A percentile compares a stretch with the other conserved stretches of the same genome.
Conservation (phyloP, 2,888 invertebrate species). For the Thera britannica region DNA sequence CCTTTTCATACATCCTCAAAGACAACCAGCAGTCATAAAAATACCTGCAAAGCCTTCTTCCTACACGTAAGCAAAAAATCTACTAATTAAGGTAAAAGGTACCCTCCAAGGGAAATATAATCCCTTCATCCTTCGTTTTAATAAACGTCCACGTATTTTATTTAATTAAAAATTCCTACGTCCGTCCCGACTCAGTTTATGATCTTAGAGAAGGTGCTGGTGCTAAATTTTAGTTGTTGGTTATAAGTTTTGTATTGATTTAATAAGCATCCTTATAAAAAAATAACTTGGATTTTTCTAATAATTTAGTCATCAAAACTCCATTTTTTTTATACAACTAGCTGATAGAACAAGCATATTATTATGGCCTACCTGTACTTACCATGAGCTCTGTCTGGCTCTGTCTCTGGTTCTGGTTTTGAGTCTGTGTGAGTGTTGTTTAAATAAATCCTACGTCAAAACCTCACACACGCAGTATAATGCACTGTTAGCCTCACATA, state of each 20-base stretch:
- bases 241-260: conserved; percentile 13
- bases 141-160: conserved; percentile 62
- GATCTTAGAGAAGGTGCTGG: conserved; percentile 16
- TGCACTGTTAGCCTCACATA: no score
- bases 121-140: conserved; percentile 62
- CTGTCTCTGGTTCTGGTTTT: no score
- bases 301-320: no score
- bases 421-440: no score
- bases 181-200: conserved; percentile 36
- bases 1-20: neutral
- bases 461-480: no score
- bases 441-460: no score
- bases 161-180: conserved; percentile 70
- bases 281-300: no score
- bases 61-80: conserved; percentile 31
- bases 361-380: no score
- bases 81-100: conserved; percentile 40
- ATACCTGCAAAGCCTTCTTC: conserved; percentile 15
- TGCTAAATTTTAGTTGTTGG: conserved; percentile 7
- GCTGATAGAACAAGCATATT: no score
- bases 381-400: no score
- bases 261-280: neutral
- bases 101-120: conserved; percentile 50
- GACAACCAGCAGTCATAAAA: conserved; percentile 5
- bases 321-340: no score